Base-by-base conservation (phyloP, 1,140 invertebrate species). In the Campoletis sonorensis region DNA sequence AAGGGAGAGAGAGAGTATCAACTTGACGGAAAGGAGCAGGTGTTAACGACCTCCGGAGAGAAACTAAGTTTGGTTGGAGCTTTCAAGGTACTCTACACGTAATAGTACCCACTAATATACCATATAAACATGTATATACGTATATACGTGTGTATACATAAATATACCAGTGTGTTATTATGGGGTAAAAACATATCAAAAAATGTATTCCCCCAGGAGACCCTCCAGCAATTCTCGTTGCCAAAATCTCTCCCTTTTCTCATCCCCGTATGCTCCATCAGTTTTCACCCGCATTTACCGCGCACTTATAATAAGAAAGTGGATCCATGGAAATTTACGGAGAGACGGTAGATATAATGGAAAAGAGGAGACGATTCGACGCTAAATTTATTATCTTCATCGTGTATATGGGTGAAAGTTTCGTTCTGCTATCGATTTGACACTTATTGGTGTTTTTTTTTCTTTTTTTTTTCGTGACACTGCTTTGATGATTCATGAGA, bases 21-120 rank as follows among this genome's bases (percentile, higher is more conserved):
- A 64, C 61, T 77, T 78, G 76, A 78, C n/a, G 76, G 76, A 78
- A 78, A 64, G 76, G 58, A 78, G 61, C 76, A 78, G 76, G 76
- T 78, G 76, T 78, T 78, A 78, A 78, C 61, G 76, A 78, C 76
- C 76, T 33, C 58, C 16, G 45, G 61, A 64, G n/a, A 64, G 61
- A 78, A 40, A 49, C 58, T 33, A 33, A 78, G 76, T 78, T 23
- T 64, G 49, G 76, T 78, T 21, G 21, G 61, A 78, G 61, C 61
- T 45, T 33, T 61, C 33, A n/a, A 37, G 26, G 18, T 64, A 45
- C 26, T 45, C 40, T 45, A 64, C 27, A 49, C 27, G 26, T 70
- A 70, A 64, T 33, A 70, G 67, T 33, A 70, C 4, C 67, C 18
- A 70, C 26, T 70, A 33, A 70, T 70, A 33, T 18, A 33, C 27